Evolutionary conservation across 2,113 vertebrate species (phyloP), one percentile per base, ranked within the genome.

Genomic region (Malurus alboscapulatus): DNA sequence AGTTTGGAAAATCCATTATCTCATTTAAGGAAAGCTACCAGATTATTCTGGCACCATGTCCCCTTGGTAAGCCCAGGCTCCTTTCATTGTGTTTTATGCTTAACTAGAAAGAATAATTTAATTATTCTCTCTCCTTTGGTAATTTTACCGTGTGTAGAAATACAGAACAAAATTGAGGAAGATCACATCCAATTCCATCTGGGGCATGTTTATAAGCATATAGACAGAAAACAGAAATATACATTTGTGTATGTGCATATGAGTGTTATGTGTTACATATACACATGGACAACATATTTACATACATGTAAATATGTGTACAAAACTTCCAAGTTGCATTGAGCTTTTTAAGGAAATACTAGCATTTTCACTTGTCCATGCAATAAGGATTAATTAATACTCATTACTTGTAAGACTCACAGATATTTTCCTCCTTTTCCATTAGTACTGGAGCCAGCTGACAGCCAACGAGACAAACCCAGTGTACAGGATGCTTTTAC

Each of bases 1-100:
- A 42, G 34, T 90, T 73, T 88, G 76, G 22, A 92, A 94, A 95
- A 90, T 42, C 63, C 63, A 81, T 93, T 74, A 80, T 57, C 42
- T 90, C 47, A 30, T 73, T 84, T 69, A 84, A 76, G 59, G 47
- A 53, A 94, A 68, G 50, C 66, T 86, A 62, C 66, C 71, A 83
- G 58, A 63, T 83, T 53, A 38, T 84, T 83, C 54, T 66, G 38
- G 55, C 68, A 90, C 58, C 15, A 9, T 15, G 14, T 45, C 54
- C 17, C 19, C 51, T 48, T 61, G 21, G 32, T 69, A 90, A 92
- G 83, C 12, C 9, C 22, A 65, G 67, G 9, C 29, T 68, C 42
- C 34, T 88, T 94, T 80, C 42, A 66, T 48, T 55, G 61, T 74
- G 63, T 58, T 80, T 92, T 77, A 55, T 69, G 34, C 55, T 58